Evolutionary conservation across 1,140 invertebrate genomes (phyloP).

Genomic region (Colletes latitarsis): DNA sequence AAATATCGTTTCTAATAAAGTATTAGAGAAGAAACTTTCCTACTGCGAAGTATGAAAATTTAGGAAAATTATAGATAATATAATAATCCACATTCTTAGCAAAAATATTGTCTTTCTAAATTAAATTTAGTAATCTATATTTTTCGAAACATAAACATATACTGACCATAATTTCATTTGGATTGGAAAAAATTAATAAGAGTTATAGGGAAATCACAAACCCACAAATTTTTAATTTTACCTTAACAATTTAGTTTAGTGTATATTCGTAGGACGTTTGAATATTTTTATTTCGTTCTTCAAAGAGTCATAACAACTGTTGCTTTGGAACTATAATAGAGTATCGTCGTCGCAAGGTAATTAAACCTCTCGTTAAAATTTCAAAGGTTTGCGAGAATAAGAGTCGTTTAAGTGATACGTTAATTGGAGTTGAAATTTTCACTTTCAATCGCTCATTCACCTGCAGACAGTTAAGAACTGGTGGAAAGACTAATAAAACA

Average conservation of each 20-base stretch:
- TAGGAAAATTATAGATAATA: neutral
- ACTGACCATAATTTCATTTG: too few relatives aligned
- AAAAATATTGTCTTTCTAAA: too few relatives aligned
- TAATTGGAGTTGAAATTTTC: neutral
- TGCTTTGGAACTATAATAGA: neutral
- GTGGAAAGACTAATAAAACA: neutral
- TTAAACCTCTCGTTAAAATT: neutral
- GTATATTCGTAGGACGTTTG: slow-evolving; percentile 2
- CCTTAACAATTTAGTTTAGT: neutral
- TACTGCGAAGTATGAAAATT: too few relatives aligned
- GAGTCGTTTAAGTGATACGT: neutral
- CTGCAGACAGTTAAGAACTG: neutral
- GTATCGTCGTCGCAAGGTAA: neutral
- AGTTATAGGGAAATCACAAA: too few relatives aligned
- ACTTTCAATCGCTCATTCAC: neutral
- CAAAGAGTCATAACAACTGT: slow-evolving; percentile 11
- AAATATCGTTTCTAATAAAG: too few relatives aligned
- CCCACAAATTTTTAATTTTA: too few relatives aligned
- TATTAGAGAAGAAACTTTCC: too few relatives aligned
- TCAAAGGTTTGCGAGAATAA: slow-evolving; percentile 14
- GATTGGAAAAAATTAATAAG: too few relatives aligned
- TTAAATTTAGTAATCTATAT: too few relatives aligned
- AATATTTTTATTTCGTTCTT: neutral
- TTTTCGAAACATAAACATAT: too few relatives aligned
- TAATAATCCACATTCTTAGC: too few relatives aligned